These are phyloP conservation scores for Dendrocincla tyrannina DNA, from an alignment of 2,797 vertebrate genomes.

Conservation along the genomic window DNA sequence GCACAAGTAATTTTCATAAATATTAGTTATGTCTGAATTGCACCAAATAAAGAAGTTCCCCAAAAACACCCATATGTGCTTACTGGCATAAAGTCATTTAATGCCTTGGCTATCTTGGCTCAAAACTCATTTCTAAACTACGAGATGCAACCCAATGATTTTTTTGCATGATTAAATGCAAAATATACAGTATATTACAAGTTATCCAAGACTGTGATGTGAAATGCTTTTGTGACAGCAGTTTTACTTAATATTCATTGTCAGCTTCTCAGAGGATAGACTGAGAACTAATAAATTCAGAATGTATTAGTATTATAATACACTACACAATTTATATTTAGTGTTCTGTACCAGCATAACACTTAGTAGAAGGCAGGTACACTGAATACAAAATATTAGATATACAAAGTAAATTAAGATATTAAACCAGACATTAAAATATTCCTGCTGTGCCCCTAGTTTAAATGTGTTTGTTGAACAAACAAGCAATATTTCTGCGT, in stretches of 20 bases:
- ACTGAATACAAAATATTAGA: not conserved
- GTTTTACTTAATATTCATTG: constrained; percentile 49
- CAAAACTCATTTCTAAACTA: constrained; percentile 31
- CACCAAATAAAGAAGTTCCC: constrained; percentile 17
- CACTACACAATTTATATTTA: not conserved
- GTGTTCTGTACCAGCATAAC: not conserved
- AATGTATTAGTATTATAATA: constrained; percentile 22
- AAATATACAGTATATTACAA: constrained; percentile 34
- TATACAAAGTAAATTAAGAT: not conserved
- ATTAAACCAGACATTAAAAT: not conserved
- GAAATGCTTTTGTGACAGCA: constrained; percentile 31
- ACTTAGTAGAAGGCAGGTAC: not conserved
- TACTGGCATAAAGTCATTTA: constrained; percentile 1
- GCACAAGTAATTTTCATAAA: constrained; percentile 35
- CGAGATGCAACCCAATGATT: constrained; percentile 16
- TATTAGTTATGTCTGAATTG: constrained; percentile 33
- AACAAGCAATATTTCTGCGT: not conserved
- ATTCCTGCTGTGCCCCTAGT: not conserved
- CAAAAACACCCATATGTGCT: not conserved
- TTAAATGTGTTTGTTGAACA: not conserved
- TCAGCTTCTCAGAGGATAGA: constrained; percentile 32
- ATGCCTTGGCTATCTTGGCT: not conserved
- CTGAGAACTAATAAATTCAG: constrained; percentile 51
- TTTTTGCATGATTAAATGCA: constrained; percentile 48
- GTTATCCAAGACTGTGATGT: constrained; percentile 39